Base-by-base conservation (phyloP, 2,888 invertebrate species). In the Andrena chrysosceles region DNA sequence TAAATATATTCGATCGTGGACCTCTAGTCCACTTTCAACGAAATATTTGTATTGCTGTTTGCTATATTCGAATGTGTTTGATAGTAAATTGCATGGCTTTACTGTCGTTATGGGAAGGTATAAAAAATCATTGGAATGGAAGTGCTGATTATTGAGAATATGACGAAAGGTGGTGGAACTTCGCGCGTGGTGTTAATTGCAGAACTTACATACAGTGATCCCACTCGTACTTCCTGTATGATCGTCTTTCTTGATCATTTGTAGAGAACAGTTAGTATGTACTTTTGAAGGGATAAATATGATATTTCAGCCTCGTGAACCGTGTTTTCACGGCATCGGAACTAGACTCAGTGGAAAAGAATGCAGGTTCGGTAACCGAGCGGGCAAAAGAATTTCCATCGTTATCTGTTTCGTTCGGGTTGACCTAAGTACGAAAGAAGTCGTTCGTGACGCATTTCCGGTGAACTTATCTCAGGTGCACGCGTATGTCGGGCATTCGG, bases 391-490 rank as follows among this genome's bases (percentile, higher is more conserved):
- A 26, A 60, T 75, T 62, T 75, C 60, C 74, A 49, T 70, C 49
- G 31, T 72, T 72, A 71, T 68, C 52, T 33, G 48, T 20, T 7
- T 10, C 7, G 33, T 5, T 48, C 6, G 8, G 26, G 5, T 8
- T 48, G 62, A 56, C 52, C 76, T 69, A 69, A 13, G 59, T 33
- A 66, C 54, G 33, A 79, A 72, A 73, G 52, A 75, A 67, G 54
- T 56, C 31, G 56, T 23, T 52, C 8, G 54, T 81, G 84, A 85
- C 85, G 80, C 81, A 81, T 62, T 87, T 87, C 80, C 80, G 70
- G 72, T 31, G 29, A 63, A 66, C 69, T 85, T 85, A 84, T 87
- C 87, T 76, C 59, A 48, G 76, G 72, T 66, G 66, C 75, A 68
- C n/a, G 54, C 29, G 52, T 54, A 52, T 66, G 54, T 67, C n/a